These are phyloP conservation scores for Sarotherodon lohbergeri DNA, from an alignment of 2,113 vertebrate genomes.

Conservation along the genomic window DNA sequence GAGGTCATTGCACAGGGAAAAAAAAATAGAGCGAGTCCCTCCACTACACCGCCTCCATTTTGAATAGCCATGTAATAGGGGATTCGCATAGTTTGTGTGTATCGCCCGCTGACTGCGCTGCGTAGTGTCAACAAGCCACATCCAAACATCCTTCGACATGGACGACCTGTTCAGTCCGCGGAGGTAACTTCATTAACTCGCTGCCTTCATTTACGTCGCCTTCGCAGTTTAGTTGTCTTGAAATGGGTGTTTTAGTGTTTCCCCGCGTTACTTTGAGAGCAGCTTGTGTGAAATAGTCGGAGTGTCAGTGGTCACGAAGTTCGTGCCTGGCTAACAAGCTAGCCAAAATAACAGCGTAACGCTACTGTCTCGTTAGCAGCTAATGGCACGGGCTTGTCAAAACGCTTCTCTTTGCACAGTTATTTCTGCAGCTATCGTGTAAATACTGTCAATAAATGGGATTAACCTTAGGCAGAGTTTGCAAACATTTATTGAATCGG, in stretches of 20 bases:
- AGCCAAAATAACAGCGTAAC: constrained; percentile 48
- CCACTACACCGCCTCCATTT: constrained; percentile 96
- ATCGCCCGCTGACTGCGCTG: constrained; percentile 71
- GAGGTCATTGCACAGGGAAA: constrained; percentile 85
- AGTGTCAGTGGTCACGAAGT: constrained; percentile 69
- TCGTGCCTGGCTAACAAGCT: constrained; percentile 65
- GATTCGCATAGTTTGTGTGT: constrained; percentile 73
- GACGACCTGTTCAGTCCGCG: constrained; percentile 92
- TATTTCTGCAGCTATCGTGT: not conserved
- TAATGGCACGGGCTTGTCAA: constrained; percentile 1
- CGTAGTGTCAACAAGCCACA: constrained; percentile 76
- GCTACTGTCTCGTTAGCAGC: constrained; percentile 53
- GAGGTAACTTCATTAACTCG: constrained; percentile 83
- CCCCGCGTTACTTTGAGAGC: not conserved
- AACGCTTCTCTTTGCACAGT: not conserved
- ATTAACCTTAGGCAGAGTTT: not conserved
- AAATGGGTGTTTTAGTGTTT: not conserved
- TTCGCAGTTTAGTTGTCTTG: not conserved
- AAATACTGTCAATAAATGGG: not conserved
- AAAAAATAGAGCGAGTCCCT: constrained; percentile 75
- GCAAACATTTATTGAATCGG: not conserved
- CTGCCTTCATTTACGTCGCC: constrained; percentile 2
- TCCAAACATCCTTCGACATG: constrained; percentile 83
- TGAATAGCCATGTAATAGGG: constrained; percentile 87
- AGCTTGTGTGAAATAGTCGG: constrained; percentile 21